These are phyloP conservation scores for Phaethon lepturus DNA, from an alignment of 2,113 vertebrate species.

Conservation along the genomic window DNA sequence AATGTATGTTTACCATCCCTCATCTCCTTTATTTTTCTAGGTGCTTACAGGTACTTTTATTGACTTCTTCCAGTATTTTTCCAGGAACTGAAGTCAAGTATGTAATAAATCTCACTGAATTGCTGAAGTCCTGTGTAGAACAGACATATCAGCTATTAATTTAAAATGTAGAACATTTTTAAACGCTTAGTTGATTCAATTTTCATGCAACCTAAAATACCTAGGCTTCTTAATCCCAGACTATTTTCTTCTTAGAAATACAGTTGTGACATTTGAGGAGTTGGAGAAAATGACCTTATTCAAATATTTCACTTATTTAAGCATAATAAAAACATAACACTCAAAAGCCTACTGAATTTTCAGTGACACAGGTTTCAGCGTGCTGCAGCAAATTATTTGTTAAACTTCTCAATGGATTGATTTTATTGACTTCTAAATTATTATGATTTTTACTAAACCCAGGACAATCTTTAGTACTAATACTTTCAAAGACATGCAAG, in stretches of 20 bases:
- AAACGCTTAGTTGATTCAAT: neutral
- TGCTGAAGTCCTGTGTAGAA: neutral
- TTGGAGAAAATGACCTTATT: neutral
- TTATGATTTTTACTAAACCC: neutral
- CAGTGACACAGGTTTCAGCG: neutral
- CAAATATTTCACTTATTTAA: neutral
- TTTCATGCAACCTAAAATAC: neutral
- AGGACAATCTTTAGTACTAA: neutral
- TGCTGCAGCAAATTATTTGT: neutral
- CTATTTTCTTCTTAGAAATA: neutral
- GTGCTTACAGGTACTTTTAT: neutral
- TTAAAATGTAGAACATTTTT: neutral
- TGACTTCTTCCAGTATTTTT: conserved; percentile 4
- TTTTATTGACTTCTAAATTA: neutral
- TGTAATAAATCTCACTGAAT: neutral
- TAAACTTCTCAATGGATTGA: neutral
- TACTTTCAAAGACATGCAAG: neutral
- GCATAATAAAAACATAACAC: neutral
- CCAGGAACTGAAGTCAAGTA: neutral
- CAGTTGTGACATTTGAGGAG: neutral
- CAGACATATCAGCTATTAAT: neutral
- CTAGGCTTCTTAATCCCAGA: neutral
- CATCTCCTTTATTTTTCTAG: neutral
- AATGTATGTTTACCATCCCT: neutral
- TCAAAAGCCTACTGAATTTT: neutral